These are phyloP conservation scores for Chrysemys picta DNA, from an alignment of 2,113 vertebrate genomes.

Conservation along the genomic window DNA sequence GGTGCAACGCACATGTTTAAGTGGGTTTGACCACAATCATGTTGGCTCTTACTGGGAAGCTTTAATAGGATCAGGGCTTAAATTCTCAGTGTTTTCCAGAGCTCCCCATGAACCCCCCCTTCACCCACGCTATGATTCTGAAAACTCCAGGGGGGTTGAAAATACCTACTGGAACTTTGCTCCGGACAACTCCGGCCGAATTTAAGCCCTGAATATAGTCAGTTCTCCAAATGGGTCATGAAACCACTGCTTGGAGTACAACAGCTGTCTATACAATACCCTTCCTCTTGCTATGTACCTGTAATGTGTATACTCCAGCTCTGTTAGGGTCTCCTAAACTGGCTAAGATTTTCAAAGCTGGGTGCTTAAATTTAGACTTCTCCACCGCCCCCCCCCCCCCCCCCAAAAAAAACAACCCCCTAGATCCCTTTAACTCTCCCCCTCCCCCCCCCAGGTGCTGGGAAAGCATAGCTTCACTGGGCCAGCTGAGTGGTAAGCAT, in stretches of 20 bases:
- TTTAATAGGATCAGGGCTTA: background rate
- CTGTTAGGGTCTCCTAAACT: background rate
- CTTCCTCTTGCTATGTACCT: accelerated
- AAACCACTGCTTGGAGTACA: background rate
- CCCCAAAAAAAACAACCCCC: constrained; percentile 40
- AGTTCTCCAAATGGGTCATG: background rate
- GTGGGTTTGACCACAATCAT: background rate
- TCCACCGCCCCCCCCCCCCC: background rate
- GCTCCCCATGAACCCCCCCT: no score
- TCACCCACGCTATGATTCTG: no score
- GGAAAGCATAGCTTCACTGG: constrained; percentile 36
- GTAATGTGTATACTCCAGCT: background rate
- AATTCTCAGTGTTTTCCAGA: no score
- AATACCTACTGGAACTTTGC: no score
- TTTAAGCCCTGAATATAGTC: background rate
- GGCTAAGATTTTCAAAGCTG: background rate
- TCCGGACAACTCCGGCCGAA: no score
- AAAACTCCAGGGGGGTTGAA: no score
- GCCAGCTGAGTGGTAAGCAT: constrained; percentile 62
- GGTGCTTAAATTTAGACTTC: background rate
- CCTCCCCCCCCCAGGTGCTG: constrained; percentile 18
- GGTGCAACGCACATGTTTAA: accelerated
- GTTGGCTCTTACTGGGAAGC: background rate
- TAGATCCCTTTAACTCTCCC: background rate
- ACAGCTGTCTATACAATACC: accelerated